Base-by-base conservation (phyloP, 2,888 invertebrate genomes). In the Acrocyrtus sp. region DNA sequence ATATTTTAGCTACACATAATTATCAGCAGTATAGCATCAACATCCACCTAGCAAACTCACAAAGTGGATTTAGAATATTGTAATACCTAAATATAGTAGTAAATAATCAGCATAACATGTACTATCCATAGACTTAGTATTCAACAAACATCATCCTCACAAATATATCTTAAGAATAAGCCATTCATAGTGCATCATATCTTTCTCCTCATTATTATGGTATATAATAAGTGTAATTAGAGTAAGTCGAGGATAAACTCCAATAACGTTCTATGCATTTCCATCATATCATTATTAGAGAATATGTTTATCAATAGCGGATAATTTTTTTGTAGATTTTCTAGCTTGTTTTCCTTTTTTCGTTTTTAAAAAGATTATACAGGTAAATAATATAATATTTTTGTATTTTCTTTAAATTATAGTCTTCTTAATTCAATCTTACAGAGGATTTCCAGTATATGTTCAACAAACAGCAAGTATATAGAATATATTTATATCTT, bases 371-470 rank as follows among this genome's bases (percentile, higher is more conserved):
- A 63, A 62, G 48, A 34, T 69, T 41, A 48, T 56, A 51, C 34
- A 34, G 34, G 34, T 34, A 34, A 34, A 34, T 34, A 8, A 34
- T 34, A 34, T 34, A 8, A 34, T 34, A 34, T 54, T 53, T 56
- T 58, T 66, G 51, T 34, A 29, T 54, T 57, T 34, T 56, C 34
- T 50, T 34, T 8, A 34, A 48, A 34, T 62, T 65, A 66, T 65
- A 72, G 72, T 72, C 72, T 72, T 72, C 65, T 63, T 58, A 56
- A 66, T 58, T 72, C 72, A 72, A 65, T 72, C 72, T 72, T 72
- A 72, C 72, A 65, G 45, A 65, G 45, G 60, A 58, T 72, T 72
- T 72, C 72, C 72, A 72, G 72, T 63, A 65, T 70, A 63, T 72
- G 65, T 72, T 66, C 54, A 58, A 51, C 39, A 50, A 63, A 58